phyloP scores from a whole-genome alignment of 2,797 vertebrate genomes.

The Saxicola maurus region DNA sequence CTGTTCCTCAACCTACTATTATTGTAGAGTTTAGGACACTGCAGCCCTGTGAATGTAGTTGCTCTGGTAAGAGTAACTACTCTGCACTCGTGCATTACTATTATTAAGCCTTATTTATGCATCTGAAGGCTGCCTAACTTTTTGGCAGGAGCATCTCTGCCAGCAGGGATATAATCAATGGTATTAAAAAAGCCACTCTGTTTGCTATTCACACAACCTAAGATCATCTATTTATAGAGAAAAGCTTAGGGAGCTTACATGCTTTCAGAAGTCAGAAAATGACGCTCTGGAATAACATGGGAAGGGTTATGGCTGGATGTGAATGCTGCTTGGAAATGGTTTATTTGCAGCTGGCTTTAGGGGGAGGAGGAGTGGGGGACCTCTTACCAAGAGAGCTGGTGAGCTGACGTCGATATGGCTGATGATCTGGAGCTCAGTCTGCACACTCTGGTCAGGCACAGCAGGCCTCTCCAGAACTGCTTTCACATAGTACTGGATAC shows the following conservation, averaged over 20 bases:
- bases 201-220: conserved; percentile 55
- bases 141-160: conserved; percentile 66
- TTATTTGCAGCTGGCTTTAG: not conserved
- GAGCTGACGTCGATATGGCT: conserved; percentile 78
- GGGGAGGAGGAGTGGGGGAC: not conserved
- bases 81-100: conserved; percentile 38
- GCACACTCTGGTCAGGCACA: conserved; percentile 65
- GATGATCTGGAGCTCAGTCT: conserved; percentile 75
- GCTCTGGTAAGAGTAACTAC: conserved; percentile 61
- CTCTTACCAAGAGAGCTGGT: conserved; percentile 75
- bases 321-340: not conserved
- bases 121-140: conserved; percentile 66
- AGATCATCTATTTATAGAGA: conserved; percentile 61
- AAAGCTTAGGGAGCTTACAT: conserved; percentile 50
- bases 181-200: conserved; percentile 59
- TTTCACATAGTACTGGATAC: conserved; percentile 75
- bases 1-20: conserved; percentile 74
- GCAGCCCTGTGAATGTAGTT: conserved; percentile 56
- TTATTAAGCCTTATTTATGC: conserved; percentile 68
- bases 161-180: conserved; percentile 63
- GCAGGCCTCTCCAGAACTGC: conserved; percentile 72
- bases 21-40: conserved; percentile 67
- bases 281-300: not conserved
- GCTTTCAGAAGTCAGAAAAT: conserved; percentile 51
- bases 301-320: not conserved